Conservation (phyloP, 2,888 invertebrate species). For the Pheosia gnoma region DNA sequence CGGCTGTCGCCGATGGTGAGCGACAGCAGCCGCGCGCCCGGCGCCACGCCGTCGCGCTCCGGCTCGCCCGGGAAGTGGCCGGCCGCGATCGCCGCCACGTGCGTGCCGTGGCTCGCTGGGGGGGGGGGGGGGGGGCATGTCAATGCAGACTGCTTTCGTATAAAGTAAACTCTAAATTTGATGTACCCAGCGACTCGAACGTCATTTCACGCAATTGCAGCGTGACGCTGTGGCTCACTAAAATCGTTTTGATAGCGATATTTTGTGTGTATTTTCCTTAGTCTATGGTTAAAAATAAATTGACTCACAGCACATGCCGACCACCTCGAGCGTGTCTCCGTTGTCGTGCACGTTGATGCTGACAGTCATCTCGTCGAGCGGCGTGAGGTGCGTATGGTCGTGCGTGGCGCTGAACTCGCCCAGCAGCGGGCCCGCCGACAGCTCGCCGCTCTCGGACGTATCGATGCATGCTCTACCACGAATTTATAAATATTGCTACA, state of each 20-base stretch:
- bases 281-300: too few relatives aligned
- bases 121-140: conserved; percentile 33
- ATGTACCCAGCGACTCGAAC: too few relatives aligned
- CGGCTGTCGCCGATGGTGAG: conserved; percentile 97
- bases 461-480: conserved; percentile 90
- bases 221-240: too few relatives aligned
- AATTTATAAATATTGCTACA: too few relatives aligned
- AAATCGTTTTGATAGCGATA: neutral
- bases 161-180: too few relatives aligned
- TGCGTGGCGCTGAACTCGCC: conserved; percentile 92
- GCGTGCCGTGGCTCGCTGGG: conserved; percentile 96
- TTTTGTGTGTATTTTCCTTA: neutral
- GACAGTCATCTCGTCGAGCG: conserved; percentile 92
- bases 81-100: conserved; percentile 98
- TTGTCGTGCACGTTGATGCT: conserved; percentile 96
- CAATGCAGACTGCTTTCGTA: too few relatives aligned
- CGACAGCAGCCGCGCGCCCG: conserved; percentile 97
- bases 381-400: conserved; percentile 90
- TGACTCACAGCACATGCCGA: conserved; percentile 95
- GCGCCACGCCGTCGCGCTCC: conserved; percentile 96
- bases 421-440: conserved; percentile 90
- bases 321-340: conserved; percentile 96
- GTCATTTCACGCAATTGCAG: too few relatives aligned
- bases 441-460: conserved; percentile 91
- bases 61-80: conserved; percentile 94